Conservation (phyloP, 2,113 vertebrate species). For the Prolemur simus region DNA sequence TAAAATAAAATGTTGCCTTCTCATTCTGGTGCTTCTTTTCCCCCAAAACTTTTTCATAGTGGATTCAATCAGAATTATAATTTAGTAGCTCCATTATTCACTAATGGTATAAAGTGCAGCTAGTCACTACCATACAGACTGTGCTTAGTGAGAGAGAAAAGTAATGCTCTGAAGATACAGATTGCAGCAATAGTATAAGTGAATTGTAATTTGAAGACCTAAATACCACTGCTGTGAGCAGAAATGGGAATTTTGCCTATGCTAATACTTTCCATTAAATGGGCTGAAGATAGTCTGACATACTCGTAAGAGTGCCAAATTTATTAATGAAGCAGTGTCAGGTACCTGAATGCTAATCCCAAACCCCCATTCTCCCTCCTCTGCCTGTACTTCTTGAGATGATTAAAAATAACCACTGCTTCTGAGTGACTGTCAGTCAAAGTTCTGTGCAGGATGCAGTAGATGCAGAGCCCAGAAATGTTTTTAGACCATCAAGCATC, state of each 20-base stretch:
- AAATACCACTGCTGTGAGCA: slow-evolving; percentile 21
- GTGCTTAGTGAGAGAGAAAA: slow-evolving; percentile 66
- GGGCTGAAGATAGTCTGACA: slow-evolving; percentile 50
- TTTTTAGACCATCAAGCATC: slow-evolving; percentile 74
- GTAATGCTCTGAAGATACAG: slow-evolving; percentile 25
- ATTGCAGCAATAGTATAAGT: neutral
- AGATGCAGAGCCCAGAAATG: slow-evolving; percentile 43
- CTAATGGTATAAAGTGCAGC: slow-evolving; percentile 18
- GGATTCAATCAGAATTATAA: slow-evolving; percentile 40
- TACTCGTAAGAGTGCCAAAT: slow-evolving; percentile 36
- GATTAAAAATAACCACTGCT: slow-evolving; percentile 79
- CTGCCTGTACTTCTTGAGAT: slow-evolving; percentile 56
- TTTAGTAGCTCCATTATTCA: neutral
- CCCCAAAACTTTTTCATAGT: neutral
- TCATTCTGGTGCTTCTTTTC: neutral
- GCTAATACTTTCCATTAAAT: slow-evolving; percentile 50
- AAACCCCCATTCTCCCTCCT: slow-evolving; percentile 13
- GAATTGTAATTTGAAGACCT: slow-evolving; percentile 37
- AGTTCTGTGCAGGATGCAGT: slow-evolving; percentile 36
- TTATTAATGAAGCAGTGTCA: slow-evolving; percentile 71
- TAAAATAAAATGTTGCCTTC: neutral
- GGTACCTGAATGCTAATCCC: slow-evolving; percentile 54
- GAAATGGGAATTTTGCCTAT: slow-evolving; percentile 51
- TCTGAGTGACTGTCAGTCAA: slow-evolving; percentile 72
- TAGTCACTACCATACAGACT: neutral